Conservation (phyloP, 92 coral and sea anemone species). For the Muricea muricata region DNA sequence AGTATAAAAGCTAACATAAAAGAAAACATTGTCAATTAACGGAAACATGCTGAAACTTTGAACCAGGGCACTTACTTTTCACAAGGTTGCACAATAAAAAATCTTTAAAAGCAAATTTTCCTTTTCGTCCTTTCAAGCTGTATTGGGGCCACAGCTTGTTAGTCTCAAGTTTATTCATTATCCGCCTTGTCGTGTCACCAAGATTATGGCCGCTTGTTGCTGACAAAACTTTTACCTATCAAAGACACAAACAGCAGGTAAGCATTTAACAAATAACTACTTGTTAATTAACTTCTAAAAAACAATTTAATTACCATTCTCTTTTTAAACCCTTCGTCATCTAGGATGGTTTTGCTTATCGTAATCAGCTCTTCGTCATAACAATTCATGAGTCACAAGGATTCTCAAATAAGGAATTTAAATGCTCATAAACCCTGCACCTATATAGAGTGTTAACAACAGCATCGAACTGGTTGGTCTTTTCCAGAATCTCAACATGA, state of each 20-base stretch:
- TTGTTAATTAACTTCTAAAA: background rate
- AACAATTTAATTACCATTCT: background rate
- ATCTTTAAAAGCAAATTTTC: too few species aligned
- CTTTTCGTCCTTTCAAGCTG: background rate
- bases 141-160: constrained; percentile 12
- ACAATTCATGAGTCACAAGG: constrained; percentile 5
- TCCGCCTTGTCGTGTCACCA: background rate
- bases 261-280: background rate
- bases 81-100: too few species aligned
- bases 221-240: constrained; percentile 8
- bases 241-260: background rate
- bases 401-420: background rate
- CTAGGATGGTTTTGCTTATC: background rate
- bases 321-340: background rate
- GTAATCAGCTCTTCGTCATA: background rate
- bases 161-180: background rate
- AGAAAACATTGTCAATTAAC: too few species aligned
- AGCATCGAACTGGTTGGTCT: background rate
- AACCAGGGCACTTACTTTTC: too few species aligned
- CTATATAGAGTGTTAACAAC: background rate
- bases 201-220: background rate
- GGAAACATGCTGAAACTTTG: too few species aligned
- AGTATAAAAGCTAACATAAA: too few species aligned
- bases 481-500: background rate
- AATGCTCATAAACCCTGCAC: background rate